phyloP scores from a whole-genome alignment of 2,113 vertebrate genomes.

The Colius striatus region DNA sequence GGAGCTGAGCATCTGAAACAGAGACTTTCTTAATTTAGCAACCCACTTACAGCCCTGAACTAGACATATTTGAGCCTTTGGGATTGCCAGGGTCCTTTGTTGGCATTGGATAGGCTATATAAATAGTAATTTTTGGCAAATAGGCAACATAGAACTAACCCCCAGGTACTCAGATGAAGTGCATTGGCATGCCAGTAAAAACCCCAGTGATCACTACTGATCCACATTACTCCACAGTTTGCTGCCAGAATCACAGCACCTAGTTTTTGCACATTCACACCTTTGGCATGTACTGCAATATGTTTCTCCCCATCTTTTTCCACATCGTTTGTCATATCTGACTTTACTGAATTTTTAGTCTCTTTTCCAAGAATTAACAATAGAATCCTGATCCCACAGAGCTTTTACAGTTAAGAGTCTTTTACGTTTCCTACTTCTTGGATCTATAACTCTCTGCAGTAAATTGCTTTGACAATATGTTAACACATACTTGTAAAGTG shows the following conservation, averaged over 20 bases:
- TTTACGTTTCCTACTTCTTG: not conserved
- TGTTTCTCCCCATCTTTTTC: not conserved
- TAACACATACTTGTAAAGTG: not conserved
- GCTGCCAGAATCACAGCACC: not conserved
- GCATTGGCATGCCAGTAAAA: not conserved
- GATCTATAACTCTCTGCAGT: not conserved
- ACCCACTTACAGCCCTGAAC: not conserved
- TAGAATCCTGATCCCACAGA: not conserved
- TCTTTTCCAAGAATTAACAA: not conserved
- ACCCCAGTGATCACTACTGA: not conserved
- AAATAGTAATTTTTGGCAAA: not conserved
- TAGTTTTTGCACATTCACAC: not conserved
- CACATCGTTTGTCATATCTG: not conserved
- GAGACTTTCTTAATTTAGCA: not conserved
- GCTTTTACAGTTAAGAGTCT: not conserved
- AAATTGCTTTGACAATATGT: not conserved
- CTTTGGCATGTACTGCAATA: not conserved
- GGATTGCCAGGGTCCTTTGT: not conserved
- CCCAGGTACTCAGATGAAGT: not conserved
- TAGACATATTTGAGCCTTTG: not conserved
- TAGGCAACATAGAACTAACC: not conserved
- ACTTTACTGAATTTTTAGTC: not conserved
- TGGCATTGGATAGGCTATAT: not conserved
- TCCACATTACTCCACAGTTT: not conserved
- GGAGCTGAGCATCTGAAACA: not conserved